Evolutionary conservation across 2,888 invertebrate species (phyloP).

Genomic region (Protodeltote pygarga): DNA sequence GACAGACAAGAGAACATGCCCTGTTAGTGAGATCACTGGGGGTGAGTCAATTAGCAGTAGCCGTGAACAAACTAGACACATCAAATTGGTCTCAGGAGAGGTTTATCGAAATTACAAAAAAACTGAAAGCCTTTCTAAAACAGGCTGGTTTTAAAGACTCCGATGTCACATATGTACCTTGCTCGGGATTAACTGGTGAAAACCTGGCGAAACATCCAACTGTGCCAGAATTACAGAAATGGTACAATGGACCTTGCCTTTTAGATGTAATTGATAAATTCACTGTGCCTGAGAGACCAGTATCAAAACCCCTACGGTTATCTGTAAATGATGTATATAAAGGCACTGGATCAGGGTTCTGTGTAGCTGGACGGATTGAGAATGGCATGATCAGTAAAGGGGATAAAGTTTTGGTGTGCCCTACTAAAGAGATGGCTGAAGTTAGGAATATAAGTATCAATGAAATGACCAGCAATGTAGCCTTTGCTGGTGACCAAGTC

Average conservation of each 20-base stretch:
- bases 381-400: conserved; percentile 95
- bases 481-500: conserved; percentile 98
- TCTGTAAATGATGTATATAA: conserved; percentile 98
- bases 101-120: conserved; percentile 95
- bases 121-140: conserved; percentile 93
- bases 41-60: conserved; percentile 97
- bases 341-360: conserved; percentile 95
- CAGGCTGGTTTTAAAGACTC: conserved; percentile 96
- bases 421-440: conserved; percentile 93
- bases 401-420: conserved; percentile 95
- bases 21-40: conserved; percentile 95
- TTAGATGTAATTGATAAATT: conserved; percentile 95
- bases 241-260: conserved; percentile 95
- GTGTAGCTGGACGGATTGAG: conserved; percentile 96
- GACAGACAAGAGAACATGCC: conserved; percentile 99
- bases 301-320: conserved; percentile 95
- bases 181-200: conserved; percentile 98
- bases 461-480: conserved; percentile 89
- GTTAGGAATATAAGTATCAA: conserved; percentile 93
- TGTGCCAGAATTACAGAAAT: conserved; percentile 88
- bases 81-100: conserved; percentile 96
- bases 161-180: conserved; percentile 96
- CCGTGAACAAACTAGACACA: conserved; percentile 99
- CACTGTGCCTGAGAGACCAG: conserved; percentile 94
- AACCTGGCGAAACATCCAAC: conserved; percentile 92